Conservation (phyloP, 2,113 vertebrate genomes). For the Brachypodius melanocephalos region DNA sequence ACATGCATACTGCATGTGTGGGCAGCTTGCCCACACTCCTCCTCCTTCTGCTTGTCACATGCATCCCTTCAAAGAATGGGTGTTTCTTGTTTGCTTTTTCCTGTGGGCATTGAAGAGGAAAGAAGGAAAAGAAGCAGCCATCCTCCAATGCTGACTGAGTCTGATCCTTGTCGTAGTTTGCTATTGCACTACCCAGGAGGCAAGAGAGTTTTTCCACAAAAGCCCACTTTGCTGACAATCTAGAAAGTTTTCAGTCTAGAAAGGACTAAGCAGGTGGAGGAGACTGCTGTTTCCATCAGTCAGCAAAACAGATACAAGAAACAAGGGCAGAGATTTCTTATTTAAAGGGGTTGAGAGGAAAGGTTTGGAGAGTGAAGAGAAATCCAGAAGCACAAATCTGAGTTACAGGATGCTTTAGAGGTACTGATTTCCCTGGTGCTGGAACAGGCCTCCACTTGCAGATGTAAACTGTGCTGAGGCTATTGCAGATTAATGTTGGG, state of each 20-base stretch:
- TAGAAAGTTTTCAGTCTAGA: neutral
- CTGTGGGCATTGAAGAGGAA: neutral
- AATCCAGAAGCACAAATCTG: neutral
- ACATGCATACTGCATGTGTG: neutral
- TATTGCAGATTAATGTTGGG: neutral
- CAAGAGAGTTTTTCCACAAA: neutral
- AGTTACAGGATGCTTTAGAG: neutral
- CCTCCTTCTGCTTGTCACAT: neutral
- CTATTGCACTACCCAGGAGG: neutral
- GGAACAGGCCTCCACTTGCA: neutral
- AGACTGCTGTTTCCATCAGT: neutral
- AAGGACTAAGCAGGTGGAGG: neutral
- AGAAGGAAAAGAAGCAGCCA: neutral
- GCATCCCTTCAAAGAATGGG: neutral
- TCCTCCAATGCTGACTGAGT: neutral
- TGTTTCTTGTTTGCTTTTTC: neutral
- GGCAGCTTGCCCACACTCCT: neutral
- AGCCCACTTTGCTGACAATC: neutral
- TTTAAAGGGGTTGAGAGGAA: neutral
- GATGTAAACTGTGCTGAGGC: neutral
- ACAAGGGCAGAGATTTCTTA: neutral
- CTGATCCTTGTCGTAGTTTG: neutral
- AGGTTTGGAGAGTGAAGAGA: neutral
- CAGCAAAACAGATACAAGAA: neutral
- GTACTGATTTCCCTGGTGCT: neutral